These are phyloP conservation scores for Neodiprion fabricii DNA, from an alignment of 1,140 invertebrate species.

Conservation along the genomic window DNA sequence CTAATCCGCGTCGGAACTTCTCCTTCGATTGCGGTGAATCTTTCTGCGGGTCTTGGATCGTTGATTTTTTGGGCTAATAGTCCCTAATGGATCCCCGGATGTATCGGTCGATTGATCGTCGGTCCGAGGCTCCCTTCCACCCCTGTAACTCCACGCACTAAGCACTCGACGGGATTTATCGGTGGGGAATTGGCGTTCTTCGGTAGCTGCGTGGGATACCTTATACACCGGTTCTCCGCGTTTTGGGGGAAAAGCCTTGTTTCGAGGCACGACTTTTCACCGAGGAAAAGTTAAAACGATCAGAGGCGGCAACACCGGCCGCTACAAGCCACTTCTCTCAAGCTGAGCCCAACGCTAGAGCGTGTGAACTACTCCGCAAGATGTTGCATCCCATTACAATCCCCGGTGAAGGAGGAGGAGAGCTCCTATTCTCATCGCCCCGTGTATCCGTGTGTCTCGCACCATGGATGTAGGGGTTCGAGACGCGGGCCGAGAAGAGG, in stretches of 20 bases:
- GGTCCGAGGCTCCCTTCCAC: neutral
- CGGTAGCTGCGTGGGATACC: too few relatives aligned
- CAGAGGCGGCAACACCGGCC: neutral
- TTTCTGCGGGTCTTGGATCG: slow-evolving; percentile 45
- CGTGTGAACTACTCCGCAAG: slow-evolving; percentile 6
- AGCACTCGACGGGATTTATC: too few relatives aligned
- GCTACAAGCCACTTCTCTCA: neutral
- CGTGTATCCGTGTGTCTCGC: neutral
- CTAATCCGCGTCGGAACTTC: neutral
- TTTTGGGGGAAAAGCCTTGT: too few relatives aligned
- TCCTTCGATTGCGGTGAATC: neutral
- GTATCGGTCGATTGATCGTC: slow-evolving; percentile 32
- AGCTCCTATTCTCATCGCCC: too few relatives aligned
- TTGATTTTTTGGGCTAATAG: slow-evolving; percentile 45
- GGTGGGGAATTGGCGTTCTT: too few relatives aligned
- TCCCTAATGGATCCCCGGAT: slow-evolving; percentile 61
- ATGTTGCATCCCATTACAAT: slow-evolving; percentile 7
- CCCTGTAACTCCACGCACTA: too few relatives aligned
- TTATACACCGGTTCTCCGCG: too few relatives aligned
- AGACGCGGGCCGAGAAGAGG: neutral
- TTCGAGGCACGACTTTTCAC: too few relatives aligned
- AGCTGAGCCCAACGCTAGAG: neutral
- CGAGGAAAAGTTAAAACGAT: neutral
- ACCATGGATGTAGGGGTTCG: neutral
- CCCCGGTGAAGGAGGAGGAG: neutral